A percentile compares a stretch with the other conserved stretches of the same genome.
Evolutionary conservation across 2,888 invertebrate species (phyloP).

Genomic region (Pilophorus perplexus): DNA sequence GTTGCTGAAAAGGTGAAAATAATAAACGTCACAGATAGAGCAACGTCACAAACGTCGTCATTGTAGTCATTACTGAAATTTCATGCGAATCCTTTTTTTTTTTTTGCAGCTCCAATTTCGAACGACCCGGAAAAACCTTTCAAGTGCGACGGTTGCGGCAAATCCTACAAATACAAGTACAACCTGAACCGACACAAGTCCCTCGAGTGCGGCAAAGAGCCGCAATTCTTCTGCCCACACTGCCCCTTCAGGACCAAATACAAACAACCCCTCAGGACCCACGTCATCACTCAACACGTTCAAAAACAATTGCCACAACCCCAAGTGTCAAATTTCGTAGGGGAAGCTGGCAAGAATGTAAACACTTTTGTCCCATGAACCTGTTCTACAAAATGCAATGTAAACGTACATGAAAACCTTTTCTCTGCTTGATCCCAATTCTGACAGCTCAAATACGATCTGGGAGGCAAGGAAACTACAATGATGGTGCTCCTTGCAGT

Average conservation of each 20-base stretch:
- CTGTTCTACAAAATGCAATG: no score
- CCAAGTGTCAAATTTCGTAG: not conserved
- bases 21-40: no score
- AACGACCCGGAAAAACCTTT: conserved; percentile 7
- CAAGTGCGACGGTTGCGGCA: conserved; percentile 15
- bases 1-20: no score
- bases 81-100: no score
- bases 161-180: conserved; percentile 31
- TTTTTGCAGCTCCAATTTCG: no score
- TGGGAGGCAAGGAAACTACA: no score
- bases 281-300: conserved; percentile 38
- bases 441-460: no score
- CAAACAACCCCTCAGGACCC: conserved; percentile 49
- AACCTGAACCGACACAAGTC: conserved; percentile 41
- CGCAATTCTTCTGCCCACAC: conserved; percentile 53
- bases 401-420: no score
- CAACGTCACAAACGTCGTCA: no score
- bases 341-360: not conserved
- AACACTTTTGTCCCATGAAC: not conserved
- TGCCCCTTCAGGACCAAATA: conserved; percentile 55
- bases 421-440: no score
- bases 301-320: not conserved
- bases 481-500: no score
- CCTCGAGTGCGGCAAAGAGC: conserved; percentile 44
- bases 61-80: no score